Conservation (phyloP, 2,797 vertebrate genomes). For the Margarornis squamiger region DNA sequence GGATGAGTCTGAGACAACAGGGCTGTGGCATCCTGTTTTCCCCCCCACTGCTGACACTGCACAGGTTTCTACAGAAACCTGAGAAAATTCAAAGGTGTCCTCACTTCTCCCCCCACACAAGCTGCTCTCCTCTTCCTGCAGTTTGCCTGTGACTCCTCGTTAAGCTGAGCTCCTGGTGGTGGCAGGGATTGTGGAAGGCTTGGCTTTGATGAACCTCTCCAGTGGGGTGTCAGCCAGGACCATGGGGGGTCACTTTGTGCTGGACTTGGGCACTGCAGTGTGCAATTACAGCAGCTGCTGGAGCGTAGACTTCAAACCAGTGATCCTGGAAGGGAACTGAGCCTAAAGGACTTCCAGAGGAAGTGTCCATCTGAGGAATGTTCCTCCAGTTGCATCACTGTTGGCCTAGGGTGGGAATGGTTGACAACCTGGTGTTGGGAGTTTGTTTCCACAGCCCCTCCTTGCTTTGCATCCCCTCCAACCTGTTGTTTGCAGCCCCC, state of each 20-base stretch:
- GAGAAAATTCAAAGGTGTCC: not conserved
- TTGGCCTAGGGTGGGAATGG: not conserved
- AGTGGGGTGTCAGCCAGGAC: not conserved
- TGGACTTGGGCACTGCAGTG: not conserved
- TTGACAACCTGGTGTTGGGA: not conserved
- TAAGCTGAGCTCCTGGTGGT: not conserved
- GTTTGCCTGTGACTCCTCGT: not conserved
- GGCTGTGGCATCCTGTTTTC: accelerated
- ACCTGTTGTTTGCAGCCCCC: not conserved
- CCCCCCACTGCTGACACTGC: not conserved
- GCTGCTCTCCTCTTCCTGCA: not conserved
- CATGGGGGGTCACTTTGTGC: not conserved
- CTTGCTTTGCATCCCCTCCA: not conserved
- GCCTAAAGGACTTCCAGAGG: not conserved
- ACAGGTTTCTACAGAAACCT: not conserved
- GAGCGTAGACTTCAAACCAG: not conserved
- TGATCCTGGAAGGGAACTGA: not conserved
- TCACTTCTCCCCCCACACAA: accelerated
- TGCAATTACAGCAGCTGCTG: not conserved
- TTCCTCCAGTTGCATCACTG: not conserved
- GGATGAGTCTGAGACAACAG: not conserved
- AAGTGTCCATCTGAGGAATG: accelerated
- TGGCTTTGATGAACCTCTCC: constrained; percentile 15
- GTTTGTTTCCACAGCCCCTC: not conserved
- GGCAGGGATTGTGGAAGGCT: not conserved